A percentile compares a stretch with the other conserved stretches of the same genome.
These are phyloP conservation scores for Sialis lutaria DNA, from an alignment of 2,888 invertebrate species.

Conservation along the genomic window DNA sequence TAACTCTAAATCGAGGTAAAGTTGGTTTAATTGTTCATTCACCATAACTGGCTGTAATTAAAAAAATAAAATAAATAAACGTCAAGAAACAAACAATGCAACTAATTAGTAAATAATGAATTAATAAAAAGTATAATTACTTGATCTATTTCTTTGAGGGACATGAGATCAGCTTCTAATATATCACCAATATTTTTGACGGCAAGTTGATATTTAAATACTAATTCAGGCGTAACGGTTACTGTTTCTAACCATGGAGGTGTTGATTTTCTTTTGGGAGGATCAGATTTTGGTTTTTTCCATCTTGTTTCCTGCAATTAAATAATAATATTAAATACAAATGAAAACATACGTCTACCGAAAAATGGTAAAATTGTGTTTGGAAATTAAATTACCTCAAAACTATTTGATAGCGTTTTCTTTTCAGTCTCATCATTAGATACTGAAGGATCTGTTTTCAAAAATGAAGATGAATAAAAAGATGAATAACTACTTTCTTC, in stretches of 20 bases:
- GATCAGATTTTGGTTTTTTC: slow-evolving; percentile 27
- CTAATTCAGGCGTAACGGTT: slow-evolving; percentile 42
- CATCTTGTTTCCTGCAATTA: slow-evolving; percentile 8
- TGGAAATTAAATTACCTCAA: slow-evolving; percentile 12
- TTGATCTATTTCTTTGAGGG: slow-evolving; percentile 35
- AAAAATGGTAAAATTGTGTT: background rate
- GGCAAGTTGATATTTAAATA: slow-evolving; percentile 50
- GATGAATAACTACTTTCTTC: slow-evolving; percentile 49
- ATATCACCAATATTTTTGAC: slow-evolving; percentile 39
- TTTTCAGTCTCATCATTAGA: slow-evolving; percentile 23
- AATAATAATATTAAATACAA: background rate
- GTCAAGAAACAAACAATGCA: background rate
- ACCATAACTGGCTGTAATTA: slow-evolving; percentile 42
- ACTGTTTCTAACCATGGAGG: slow-evolving; percentile 54
- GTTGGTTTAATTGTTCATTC: slow-evolving; percentile 52
- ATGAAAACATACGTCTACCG: background rate
- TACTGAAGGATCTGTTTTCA: slow-evolving; percentile 41
- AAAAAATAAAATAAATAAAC: background rate
- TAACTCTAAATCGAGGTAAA: slow-evolving; percentile 50
- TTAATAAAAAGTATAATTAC: slow-evolving; percentile 15
- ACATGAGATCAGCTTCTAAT: slow-evolving; percentile 38
- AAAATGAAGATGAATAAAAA: slow-evolving; percentile 52
- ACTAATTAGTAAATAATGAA: background rate
- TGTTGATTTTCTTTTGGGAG: slow-evolving; percentile 27
- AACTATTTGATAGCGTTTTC: slow-evolving; percentile 15